Conservation (phyloP, 2,113 vertebrate genomes). For the Mus spicilegus region DNA sequence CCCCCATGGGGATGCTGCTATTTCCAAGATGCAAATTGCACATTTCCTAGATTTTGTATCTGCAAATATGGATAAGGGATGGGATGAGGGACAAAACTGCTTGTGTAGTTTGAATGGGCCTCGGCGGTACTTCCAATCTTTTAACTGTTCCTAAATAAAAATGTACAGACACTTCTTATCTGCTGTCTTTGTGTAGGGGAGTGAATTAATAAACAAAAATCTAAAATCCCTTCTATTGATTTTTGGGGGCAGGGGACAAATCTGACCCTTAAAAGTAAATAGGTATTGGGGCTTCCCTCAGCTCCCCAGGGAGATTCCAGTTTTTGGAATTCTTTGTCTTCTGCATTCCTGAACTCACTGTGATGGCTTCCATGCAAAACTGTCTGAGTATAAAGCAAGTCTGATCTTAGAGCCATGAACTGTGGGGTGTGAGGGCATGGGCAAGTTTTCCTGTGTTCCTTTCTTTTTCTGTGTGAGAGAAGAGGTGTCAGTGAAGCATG, state of each 20-base stretch:
- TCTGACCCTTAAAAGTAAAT: neutral
- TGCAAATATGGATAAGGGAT: slow-evolving; percentile 85
- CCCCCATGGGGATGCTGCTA: slow-evolving; percentile 89
- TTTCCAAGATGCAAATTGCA: slow-evolving; percentile 90
- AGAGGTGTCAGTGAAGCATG: neutral
- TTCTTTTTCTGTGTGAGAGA: neutral
- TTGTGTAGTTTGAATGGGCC: slow-evolving; percentile 87
- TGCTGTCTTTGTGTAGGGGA: slow-evolving; percentile 40
- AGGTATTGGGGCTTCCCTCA: neutral
- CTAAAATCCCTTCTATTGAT: neutral
- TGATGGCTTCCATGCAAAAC: neutral
- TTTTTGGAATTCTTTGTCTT: neutral
- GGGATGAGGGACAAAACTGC: slow-evolving; percentile 85
- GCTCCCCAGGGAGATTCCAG: neutral
- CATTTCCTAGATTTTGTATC: slow-evolving; percentile 90
- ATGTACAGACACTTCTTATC: slow-evolving; percentile 75
- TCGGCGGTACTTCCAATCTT: slow-evolving; percentile 85
- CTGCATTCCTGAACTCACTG: neutral
- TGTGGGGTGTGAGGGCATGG: neutral
- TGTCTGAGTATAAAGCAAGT: neutral
- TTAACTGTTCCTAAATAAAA: slow-evolving; percentile 90
- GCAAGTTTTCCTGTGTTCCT: neutral
- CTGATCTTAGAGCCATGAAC: neutral
- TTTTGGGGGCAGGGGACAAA: neutral
- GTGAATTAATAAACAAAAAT: neutral